Percentiles rank a stretch among this genome's conserved stretches.
These are phyloP conservation scores for Cheumatopsyche charites DNA, from an alignment of 1,140 invertebrate genomes.

Conservation along the genomic window DNA sequence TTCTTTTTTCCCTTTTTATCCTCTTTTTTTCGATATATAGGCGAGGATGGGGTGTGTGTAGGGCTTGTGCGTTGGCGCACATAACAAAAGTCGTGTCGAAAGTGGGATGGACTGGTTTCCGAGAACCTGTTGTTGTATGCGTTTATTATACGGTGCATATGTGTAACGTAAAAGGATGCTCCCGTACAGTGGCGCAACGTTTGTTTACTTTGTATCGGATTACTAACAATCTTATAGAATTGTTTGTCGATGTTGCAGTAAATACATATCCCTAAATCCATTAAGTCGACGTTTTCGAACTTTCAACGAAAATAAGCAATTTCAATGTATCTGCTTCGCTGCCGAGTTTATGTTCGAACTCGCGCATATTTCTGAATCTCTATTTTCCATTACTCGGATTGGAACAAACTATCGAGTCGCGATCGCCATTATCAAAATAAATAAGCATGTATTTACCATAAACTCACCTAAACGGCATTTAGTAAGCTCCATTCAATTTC, in stretches of 20 bases:
- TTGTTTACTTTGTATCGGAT: background rate
- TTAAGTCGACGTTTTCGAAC: background rate
- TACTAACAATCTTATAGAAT: background rate
- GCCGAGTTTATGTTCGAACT: too few relatives aligned
- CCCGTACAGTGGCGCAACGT: constrained; percentile 36
- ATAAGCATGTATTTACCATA: too few relatives aligned
- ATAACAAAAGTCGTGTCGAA: constrained; percentile 39
- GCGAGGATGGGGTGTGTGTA: too few relatives aligned
- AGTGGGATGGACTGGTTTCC: constrained; percentile 46
- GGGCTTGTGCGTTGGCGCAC: too few relatives aligned
- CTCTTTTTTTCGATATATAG: constrained; percentile 4
- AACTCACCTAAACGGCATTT: too few relatives aligned
- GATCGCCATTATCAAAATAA: too few relatives aligned
- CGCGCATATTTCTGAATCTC: too few relatives aligned
- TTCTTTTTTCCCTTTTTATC: background rate
- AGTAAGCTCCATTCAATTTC: too few relatives aligned
- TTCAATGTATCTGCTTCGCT: background rate
- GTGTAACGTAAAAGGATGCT: constrained; percentile 29
- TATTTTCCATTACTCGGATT: too few relatives aligned
- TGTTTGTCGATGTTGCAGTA: background rate
- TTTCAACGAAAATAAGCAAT: background rate
- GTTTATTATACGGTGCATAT: too few relatives aligned
- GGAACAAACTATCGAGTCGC: too few relatives aligned
- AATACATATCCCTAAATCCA: background rate
- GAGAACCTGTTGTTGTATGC: constrained; percentile 40